Evolutionary conservation across 2,888 invertebrate genomes (phyloP), one percentile per base, ranked within the genome.

Genomic region (Ormyrus thymus): DNA sequence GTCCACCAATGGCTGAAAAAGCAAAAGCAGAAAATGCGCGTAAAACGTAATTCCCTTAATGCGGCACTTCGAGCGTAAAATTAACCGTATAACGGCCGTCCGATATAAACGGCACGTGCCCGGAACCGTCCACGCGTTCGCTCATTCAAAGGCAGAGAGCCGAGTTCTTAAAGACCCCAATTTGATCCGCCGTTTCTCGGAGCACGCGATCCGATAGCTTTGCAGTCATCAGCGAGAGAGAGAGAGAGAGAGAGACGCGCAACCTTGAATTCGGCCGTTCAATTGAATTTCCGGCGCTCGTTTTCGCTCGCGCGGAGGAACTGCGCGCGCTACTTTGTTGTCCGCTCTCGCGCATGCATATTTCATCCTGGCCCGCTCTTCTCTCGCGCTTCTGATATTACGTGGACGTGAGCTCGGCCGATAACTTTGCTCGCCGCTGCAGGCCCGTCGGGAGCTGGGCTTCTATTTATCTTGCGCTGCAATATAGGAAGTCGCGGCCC

Each of bases 231-330:
- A 9, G 29, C 29, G 29, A 29, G 29, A 29, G 29, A n/a, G 48
- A 45, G n/a, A 65, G 29, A 29, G 29, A 29, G 29, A n/a, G 48
- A 45, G n/a, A 65, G 62, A 72, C n/a, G 10, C 15, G 56, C 58
- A 74, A 46, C 78, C 78, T 78, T 78, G 78, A 78, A 73, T 68
- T 69, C 46, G n/a, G 29, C 45, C 62, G 51, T 68, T 68, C 68
- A 73, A 73, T 78, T 73, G 69, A 69, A 74, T 69, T 74, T 74
- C 56, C 73, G 66, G 55, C 4, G 29, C 51, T 43, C 50, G 7
- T 3, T 29, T 56, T 8, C 45, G 53, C 61, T 7, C 43, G 61
- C 48, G 11, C 46, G 55, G 3, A 29, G 29, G 29, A 29, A 29
- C 29, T 29, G 45, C 45, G 15, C n/a, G 15, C 48, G 15, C 15